Percentiles rank a stretch among this genome's conserved stretches.
phyloP scores from a whole-genome alignment of 2,113 vertebrate species.

The Ramphastos sulfuratus region DNA sequence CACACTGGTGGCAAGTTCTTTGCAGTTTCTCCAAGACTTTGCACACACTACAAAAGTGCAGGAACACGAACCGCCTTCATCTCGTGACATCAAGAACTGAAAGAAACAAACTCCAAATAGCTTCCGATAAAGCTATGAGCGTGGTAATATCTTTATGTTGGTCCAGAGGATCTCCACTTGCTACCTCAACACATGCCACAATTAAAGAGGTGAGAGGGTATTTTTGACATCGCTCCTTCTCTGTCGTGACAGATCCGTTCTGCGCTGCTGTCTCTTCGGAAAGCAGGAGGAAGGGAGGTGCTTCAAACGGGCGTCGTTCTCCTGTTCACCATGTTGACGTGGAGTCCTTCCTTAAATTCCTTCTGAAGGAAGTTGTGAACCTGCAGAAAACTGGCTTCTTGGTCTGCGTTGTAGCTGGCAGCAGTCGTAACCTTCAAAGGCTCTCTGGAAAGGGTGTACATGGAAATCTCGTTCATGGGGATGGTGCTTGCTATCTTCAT shows the following conservation, averaged over 20 bases:
- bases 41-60: conserved; percentile 60
- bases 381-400: conserved; percentile 91
- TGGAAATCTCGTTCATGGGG: conserved; percentile 92
- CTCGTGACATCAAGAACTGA: conserved; percentile 57
- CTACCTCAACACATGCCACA: conserved; percentile 30
- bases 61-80: conserved; percentile 46
- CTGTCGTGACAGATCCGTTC: conserved; percentile 30
- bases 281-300: background rate
- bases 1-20: conserved; percentile 42
- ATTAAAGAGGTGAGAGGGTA: conserved; percentile 64
- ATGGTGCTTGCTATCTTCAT: conserved; percentile 87
- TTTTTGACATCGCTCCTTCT: conserved; percentile 32
- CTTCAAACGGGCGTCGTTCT: conserved; percentile 96
- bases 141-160: conserved; percentile 22
- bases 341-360: conserved; percentile 89
- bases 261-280: background rate
- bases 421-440: conserved; percentile 84
- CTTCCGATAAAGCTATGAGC: conserved; percentile 64
- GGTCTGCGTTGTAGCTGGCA: conserved; percentile 90
- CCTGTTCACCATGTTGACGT: conserved; percentile 85
- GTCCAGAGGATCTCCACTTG: conserved; percentile 31
- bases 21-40: conserved; percentile 41
- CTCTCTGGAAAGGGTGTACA: conserved; percentile 94
- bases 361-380: conserved; percentile 97
- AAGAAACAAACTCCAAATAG: conserved; percentile 67